These are phyloP conservation scores for Eupithecia inturbata DNA, from an alignment of 2,888 invertebrate species.

Conservation along the genomic window DNA sequence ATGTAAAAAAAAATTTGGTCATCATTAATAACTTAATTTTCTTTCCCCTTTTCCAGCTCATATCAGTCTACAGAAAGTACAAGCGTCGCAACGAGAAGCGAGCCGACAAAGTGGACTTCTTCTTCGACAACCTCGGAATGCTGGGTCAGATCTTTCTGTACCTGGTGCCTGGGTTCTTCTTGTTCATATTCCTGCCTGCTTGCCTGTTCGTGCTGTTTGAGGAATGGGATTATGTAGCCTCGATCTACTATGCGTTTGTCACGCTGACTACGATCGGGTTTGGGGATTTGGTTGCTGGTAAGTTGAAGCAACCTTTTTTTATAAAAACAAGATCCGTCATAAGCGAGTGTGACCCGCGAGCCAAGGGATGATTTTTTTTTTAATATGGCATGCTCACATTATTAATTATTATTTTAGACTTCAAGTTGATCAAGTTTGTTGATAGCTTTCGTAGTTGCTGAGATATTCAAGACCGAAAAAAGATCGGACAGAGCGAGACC, in stretches of 20 bases:
- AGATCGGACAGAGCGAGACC: too few relatives aligned
- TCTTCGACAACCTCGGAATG: conserved; percentile 88
- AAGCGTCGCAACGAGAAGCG: conserved; percentile 87
- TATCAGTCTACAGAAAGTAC: conserved; percentile 91
- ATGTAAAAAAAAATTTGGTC: too few relatives aligned
- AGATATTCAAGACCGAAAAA: too few relatives aligned
- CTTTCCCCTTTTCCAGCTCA: conserved; percentile 84
- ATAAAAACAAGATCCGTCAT: too few relatives aligned
- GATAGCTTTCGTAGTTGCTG: too few relatives aligned
- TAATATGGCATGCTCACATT: too few relatives aligned
- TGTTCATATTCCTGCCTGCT: conserved; percentile 94
- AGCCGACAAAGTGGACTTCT: conserved; percentile 85
- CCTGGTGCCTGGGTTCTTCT: conserved; percentile 93
- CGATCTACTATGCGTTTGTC: conserved; percentile 94
- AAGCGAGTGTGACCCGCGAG: neutral
- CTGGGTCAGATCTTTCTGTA: conserved; percentile 92
- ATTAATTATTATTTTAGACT: too few relatives aligned
- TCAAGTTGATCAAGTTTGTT: too few relatives aligned
- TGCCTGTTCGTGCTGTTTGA: conserved; percentile 93
- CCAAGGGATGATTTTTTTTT: too few relatives aligned
- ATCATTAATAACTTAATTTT: conserved; percentile 38
- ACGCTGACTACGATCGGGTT: conserved; percentile 95
- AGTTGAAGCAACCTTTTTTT: conserved; percentile 19
- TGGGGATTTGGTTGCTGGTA: conserved; percentile 96
- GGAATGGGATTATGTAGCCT: conserved; percentile 92